Percentiles rank a stretch among this genome's conserved stretches.
Evolutionary conservation across 2,888 invertebrate species (phyloP).

Genomic region (Habroteleia sp.): DNA sequence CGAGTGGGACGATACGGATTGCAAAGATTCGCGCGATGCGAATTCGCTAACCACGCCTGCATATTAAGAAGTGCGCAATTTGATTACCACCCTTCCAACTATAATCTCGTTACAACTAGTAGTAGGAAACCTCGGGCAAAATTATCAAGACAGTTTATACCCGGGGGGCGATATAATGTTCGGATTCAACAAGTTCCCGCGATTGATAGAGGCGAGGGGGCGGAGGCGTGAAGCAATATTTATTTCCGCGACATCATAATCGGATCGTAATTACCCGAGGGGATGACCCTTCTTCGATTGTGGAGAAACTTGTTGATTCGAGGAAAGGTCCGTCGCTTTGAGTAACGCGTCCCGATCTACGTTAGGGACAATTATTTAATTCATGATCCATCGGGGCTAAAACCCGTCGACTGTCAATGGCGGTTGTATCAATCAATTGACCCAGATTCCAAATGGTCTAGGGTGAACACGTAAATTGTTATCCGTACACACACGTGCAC

Average conservation of each 20-base stretch:
- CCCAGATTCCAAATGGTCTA: slow-evolving; percentile 34
- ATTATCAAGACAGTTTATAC: slow-evolving; percentile 56
- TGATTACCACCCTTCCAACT: slow-evolving; percentile 48
- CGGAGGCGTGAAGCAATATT: slow-evolving; percentile 25
- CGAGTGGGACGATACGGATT: no score
- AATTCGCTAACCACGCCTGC: slow-evolving; percentile 30
- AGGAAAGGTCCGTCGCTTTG: slow-evolving; percentile 34
- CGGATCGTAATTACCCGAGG: slow-evolving; percentile 47
- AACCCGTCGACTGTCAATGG: slow-evolving; percentile 39
- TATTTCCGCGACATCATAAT: slow-evolving; percentile 44
- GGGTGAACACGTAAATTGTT: slow-evolving; percentile 42
- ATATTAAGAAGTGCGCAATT: slow-evolving; percentile 46
- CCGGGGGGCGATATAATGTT: slow-evolving; percentile 45
- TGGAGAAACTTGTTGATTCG: slow-evolving; percentile 60
- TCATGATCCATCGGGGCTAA: slow-evolving; percentile 24
- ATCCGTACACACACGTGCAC: background rate
- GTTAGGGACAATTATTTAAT: slow-evolving; percentile 44
- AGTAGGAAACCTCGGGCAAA: slow-evolving; percentile 44
- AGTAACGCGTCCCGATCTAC: slow-evolving; percentile 8
- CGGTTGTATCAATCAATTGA: slow-evolving; percentile 57
- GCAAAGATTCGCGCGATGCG: no score
- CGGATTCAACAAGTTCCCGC: slow-evolving; percentile 49
- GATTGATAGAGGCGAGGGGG: slow-evolving; percentile 5
- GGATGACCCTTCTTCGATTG: slow-evolving; percentile 32
- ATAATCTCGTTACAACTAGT: slow-evolving; percentile 43